Conservation (phyloP, 2,113 vertebrate genomes). For the Lamprotornis superbus region DNA sequence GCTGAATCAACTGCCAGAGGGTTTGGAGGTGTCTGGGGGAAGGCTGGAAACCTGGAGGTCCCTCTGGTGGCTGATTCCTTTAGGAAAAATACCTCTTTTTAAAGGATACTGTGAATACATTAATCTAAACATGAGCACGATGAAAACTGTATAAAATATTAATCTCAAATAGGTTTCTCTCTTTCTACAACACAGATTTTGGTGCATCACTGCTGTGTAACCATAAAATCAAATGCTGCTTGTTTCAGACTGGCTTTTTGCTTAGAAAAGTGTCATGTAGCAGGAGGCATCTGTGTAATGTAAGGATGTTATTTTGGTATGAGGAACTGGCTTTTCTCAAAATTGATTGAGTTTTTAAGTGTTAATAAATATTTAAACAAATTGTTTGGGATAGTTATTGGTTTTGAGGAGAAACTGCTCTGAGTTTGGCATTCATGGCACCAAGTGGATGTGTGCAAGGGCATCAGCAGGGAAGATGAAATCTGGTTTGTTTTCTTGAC, state of each 20-base stretch:
- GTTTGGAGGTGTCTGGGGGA: fast-evolving
- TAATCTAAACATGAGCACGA: not conserved
- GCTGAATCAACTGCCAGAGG: not conserved
- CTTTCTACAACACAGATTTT: not conserved
- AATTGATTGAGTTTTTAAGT: not conserved
- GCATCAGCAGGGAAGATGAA: not conserved
- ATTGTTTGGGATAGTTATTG: not conserved
- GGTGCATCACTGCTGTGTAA: not conserved
- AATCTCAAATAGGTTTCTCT: not conserved
- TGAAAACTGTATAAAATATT: not conserved
- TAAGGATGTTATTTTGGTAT: not conserved
- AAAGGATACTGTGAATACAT: not conserved
- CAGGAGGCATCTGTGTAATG: not conserved
- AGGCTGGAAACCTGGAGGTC: not conserved
- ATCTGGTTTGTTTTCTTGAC: not conserved
- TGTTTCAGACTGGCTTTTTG: not conserved
- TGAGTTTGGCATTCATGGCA: not conserved
- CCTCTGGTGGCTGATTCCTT: constrained; percentile 31
- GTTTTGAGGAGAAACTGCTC: not conserved
- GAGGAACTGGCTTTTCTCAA: not conserved
- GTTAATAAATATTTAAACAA: not conserved
- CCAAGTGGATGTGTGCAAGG: not conserved
- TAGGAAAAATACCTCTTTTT: not conserved
- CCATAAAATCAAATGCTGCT: not conserved
- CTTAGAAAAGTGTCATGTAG: not conserved